A percentile compares a stretch with the other conserved stretches of the same genome.
Conservation (phyloP, 2,113 vertebrate species). For the Barbus barbus region DNA sequence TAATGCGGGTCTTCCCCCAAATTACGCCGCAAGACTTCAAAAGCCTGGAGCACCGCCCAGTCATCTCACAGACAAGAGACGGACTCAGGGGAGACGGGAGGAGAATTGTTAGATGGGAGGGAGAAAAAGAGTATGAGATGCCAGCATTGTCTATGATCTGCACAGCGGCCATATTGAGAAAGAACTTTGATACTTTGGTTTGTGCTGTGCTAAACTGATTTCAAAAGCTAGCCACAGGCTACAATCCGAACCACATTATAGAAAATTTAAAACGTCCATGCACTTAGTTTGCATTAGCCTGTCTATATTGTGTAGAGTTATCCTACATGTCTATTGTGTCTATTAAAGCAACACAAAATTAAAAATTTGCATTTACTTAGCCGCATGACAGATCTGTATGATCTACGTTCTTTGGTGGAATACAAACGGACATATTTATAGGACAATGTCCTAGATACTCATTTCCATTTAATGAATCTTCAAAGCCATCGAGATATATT, state of each 20-base stretch:
- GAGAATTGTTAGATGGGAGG: slow-evolving; percentile 12
- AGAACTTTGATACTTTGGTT: slow-evolving; percentile 43
- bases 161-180: slow-evolving; percentile 37
- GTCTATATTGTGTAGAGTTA: neutral
- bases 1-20: slow-evolving; percentile 58
- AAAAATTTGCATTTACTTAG: neutral
- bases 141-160: slow-evolving; percentile 53
- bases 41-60: slow-evolving; percentile 54
- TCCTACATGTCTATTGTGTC: neutral
- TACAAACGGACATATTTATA: neutral
- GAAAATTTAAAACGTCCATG: neutral
- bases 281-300: neutral
- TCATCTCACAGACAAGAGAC: slow-evolving; percentile 51
- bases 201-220: neutral
- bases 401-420: neutral
- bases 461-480: neutral
- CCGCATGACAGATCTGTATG: neutral
- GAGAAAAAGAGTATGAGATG: slow-evolving; percentile 23
- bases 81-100: slow-evolving; percentile 48
- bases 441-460: neutral
- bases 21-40: slow-evolving; percentile 56
- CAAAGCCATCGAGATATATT: too few relatives aligned
- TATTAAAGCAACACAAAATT: neutral
- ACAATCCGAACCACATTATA: neutral
- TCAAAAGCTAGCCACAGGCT: neutral